These are phyloP conservation scores for Erebia ligea DNA, from an alignment of 2,888 invertebrate species.

Conservation along the genomic window DNA sequence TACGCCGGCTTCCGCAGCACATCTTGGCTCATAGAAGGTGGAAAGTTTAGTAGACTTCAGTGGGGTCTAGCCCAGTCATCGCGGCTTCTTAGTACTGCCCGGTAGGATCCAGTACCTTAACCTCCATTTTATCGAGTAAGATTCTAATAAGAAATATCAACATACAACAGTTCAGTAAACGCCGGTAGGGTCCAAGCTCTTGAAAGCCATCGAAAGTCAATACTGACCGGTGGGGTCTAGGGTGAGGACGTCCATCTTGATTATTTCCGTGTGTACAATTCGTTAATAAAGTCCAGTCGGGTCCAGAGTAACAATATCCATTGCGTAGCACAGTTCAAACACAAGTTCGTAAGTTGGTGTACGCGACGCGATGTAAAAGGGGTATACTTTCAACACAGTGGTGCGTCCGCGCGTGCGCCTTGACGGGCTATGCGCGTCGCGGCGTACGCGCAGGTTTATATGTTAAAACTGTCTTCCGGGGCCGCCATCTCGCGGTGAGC, in stretches of 20 bases:
- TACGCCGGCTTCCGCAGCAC: slow-evolving; percentile 77
- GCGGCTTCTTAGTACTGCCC: slow-evolving; percentile 64
- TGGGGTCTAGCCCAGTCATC: slow-evolving; percentile 76
- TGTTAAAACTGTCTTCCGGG: slow-evolving; percentile 60
- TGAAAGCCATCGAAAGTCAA: slow-evolving; percentile 50
- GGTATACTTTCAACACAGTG: slow-evolving; percentile 49
- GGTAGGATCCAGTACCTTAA: slow-evolving; percentile 68
- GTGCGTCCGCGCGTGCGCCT: slow-evolving; percentile 63
- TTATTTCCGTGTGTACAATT: slow-evolving; percentile 21
- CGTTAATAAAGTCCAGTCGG: slow-evolving; percentile 76
- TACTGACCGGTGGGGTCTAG: slow-evolving; percentile 75
- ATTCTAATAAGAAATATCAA: slow-evolving; percentile 56
- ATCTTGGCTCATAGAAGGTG: slow-evolving; percentile 60
- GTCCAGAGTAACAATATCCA: slow-evolving; percentile 76
- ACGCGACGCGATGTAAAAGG: slow-evolving; percentile 51
- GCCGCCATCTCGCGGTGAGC: slow-evolving; percentile 70
- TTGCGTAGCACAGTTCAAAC: slow-evolving; percentile 65
- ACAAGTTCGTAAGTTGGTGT: slow-evolving; percentile 62
- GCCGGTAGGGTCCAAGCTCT: slow-evolving; percentile 56
- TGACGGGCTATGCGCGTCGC: slow-evolving; percentile 69
- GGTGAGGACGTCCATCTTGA: slow-evolving; percentile 64
- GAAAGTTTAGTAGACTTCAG: slow-evolving; percentile 68
- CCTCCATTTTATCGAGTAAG: slow-evolving; percentile 52
- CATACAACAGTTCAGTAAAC: slow-evolving; percentile 39
- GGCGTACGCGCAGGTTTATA: slow-evolving; percentile 64